Percentiles rank a stretch among this genome's conserved stretches.
phyloP scores from a whole-genome alignment of 2,888 invertebrate species.

The Parelbella ahira region DNA sequence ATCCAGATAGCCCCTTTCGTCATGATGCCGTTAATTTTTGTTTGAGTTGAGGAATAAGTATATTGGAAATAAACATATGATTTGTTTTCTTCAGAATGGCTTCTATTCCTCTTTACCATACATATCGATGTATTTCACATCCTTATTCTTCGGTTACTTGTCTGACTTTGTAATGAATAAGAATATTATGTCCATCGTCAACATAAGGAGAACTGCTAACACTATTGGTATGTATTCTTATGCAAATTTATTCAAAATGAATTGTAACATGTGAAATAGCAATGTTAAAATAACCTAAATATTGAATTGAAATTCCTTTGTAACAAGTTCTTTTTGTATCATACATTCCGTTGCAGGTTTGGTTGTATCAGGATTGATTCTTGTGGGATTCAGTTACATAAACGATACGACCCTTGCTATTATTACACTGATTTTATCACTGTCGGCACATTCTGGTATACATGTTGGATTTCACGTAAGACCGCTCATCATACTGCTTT shows the following conservation, averaged over 20 bases:
- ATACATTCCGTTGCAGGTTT: conserved; percentile 45
- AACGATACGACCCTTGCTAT: conserved; percentile 65
- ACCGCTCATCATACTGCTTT: too few relatives aligned
- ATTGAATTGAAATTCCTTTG: too few relatives aligned
- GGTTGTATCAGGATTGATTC: conserved; percentile 47
- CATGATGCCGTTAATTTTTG: too few relatives aligned
- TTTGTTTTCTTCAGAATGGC: conserved; percentile 57
- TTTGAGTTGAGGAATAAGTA: too few relatives aligned
- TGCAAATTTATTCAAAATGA: too few relatives aligned
- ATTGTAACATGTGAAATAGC: too few relatives aligned
- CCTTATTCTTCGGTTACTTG: conserved; percentile 50
- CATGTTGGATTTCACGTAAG: conserved; percentile 82
- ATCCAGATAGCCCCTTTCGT: too few relatives aligned
- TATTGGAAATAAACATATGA: neutral
- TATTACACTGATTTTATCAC: conserved; percentile 75
- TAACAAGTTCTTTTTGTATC: too few relatives aligned
- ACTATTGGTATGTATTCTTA: conserved; percentile 51
- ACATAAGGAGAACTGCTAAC: conserved; percentile 58
- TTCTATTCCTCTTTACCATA: conserved; percentile 76
- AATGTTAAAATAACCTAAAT: too few relatives aligned
- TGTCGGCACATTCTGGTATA: conserved; percentile 81
- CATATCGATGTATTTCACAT: conserved; percentile 67
- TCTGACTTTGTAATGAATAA: conserved; percentile 46
- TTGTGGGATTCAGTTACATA: conserved; percentile 71
- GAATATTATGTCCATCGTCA: conserved; percentile 45